Conservation (phyloP, 2,797 vertebrate genomes). For the Malurus leucopterus region DNA sequence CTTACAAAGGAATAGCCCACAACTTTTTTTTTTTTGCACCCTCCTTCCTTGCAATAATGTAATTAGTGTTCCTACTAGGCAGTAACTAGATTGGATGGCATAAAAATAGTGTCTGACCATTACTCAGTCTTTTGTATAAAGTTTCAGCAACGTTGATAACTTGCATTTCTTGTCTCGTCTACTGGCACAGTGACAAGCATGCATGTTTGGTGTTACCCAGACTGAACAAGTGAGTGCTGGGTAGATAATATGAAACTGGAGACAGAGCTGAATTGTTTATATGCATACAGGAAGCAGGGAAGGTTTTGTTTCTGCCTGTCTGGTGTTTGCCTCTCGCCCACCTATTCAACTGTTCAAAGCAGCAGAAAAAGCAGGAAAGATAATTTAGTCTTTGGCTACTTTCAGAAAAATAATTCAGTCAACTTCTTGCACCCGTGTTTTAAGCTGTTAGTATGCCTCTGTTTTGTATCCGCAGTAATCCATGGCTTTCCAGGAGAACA, state of each 20-base stretch:
- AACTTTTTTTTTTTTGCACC: neutral
- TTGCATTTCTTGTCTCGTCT: conserved; percentile 1
- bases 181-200: neutral
- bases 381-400: neutral
- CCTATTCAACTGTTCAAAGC: neutral
- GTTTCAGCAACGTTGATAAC: neutral
- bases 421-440: neutral
- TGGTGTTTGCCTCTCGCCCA: neutral
- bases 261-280: conserved; percentile 28
- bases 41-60: rapidly evolving
- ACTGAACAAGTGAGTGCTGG: neutral
- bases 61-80: neutral
- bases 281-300: neutral
- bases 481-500: neutral
- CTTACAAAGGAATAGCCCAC: neutral
- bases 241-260: neutral
- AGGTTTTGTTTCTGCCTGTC: conserved; percentile 20
- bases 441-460: neutral
- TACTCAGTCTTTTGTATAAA: neutral
- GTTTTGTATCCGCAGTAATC: neutral
- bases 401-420: neutral
- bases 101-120: neutral
- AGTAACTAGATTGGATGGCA: neutral
- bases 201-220: neutral
- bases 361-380: neutral